phyloP scores from a whole-genome alignment of 2,797 vertebrate species.

The Dallia pectoralis region DNA sequence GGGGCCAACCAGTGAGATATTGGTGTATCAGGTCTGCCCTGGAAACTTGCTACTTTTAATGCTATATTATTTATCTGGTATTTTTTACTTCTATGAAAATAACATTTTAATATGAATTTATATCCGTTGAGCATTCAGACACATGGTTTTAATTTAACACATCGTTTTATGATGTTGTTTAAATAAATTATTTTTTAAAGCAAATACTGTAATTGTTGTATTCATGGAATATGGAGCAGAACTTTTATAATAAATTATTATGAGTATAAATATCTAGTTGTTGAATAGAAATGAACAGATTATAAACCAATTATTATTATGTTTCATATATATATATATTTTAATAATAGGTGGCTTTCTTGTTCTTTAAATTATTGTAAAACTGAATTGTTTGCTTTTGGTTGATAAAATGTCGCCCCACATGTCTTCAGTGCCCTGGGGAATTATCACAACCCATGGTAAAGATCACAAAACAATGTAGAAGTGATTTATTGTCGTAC shows the following conservation, averaged over 20 bases:
- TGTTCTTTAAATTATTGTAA: too few relatives aligned
- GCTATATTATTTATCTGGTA: too few relatives aligned
- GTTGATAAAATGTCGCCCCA: too few relatives aligned
- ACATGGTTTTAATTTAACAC: conserved; percentile 27
- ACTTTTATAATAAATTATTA: conserved; percentile 22
- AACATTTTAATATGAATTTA: background rate
- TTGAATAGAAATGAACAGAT: background rate
- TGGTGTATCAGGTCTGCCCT: background rate
- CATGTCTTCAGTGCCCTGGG: too few relatives aligned
- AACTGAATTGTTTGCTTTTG: too few relatives aligned
- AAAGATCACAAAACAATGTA: too few relatives aligned
- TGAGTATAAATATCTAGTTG: background rate
- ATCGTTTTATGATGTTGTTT: conserved; percentile 64
- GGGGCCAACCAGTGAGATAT: too few relatives aligned
- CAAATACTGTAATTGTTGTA: conserved; percentile 46
- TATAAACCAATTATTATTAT: background rate
- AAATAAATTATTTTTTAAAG: conserved; percentile 45
- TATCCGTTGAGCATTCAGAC: conserved; percentile 31
- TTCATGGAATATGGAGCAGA: conserved; percentile 59
- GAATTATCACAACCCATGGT: too few relatives aligned
- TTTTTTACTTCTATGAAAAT: conserved; percentile 5
- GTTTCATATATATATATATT: too few relatives aligned
- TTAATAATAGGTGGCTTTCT: too few relatives aligned
- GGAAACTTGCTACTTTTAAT: background rate
- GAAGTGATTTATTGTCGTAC: too few relatives aligned